phyloP scores from a whole-genome alignment of 2,888 invertebrate species.

The Cantharis nigra region DNA sequence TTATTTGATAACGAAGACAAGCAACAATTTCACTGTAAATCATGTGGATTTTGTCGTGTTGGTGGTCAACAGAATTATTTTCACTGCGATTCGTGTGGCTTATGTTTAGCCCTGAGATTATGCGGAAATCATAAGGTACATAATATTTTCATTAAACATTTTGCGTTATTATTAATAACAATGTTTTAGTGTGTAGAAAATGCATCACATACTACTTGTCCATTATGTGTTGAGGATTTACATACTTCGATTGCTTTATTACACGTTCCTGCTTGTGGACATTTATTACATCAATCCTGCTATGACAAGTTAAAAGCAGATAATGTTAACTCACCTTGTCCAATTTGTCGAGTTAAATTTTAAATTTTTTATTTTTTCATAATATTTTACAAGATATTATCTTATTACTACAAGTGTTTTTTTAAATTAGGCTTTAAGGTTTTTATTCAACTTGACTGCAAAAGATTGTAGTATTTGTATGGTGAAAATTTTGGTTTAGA shows the following conservation, averaged over 20 bases:
- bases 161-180: background rate
- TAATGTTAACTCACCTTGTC: background rate
- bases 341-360: conserved; percentile 11
- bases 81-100: conserved; percentile 81
- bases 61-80: conserved; percentile 81
- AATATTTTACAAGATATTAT: too few species aligned
- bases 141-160: background rate
- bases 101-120: conserved; percentile 76
- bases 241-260: conserved; percentile 82
- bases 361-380: background rate
- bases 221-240: conserved; percentile 82
- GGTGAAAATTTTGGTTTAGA: too few species aligned
- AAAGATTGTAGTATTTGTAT: background rate
- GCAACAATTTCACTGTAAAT: conserved; percentile 82
- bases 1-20: conserved; percentile 83
- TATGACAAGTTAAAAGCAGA: conserved; percentile 62
- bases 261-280: conserved; percentile 85
- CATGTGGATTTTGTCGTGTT: conserved; percentile 82
- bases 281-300: conserved; percentile 78
- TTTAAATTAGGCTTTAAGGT: too few species aligned
- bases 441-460: background rate
- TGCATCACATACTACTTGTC: conserved; percentile 79
- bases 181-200: conserved; percentile 77
- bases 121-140: conserved; percentile 76
- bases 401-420: too few species aligned